A percentile compares a stretch with the other conserved stretches of the same genome.
These are phyloP conservation scores for Halcyon smyrnensis DNA, from an alignment of 2,797 vertebrate genomes.

Conservation along the genomic window DNA sequence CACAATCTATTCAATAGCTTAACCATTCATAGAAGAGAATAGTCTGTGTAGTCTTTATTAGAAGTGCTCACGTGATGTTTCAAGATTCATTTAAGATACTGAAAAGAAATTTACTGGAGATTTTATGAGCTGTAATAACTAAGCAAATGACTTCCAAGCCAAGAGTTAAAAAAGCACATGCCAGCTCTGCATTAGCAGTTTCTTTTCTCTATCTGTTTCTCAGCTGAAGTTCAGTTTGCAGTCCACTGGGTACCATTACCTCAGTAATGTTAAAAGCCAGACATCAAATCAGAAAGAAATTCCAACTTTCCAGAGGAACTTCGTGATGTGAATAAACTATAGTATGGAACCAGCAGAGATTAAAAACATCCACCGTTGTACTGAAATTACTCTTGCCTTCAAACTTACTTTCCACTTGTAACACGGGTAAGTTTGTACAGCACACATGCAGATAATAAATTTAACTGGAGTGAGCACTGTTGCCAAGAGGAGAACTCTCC, in stretches of 20 bases:
- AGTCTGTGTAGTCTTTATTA: conserved; percentile 30
- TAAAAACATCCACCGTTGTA: conserved; percentile 60
- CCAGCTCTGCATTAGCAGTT: conserved; percentile 50
- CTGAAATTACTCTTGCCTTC: conserved; percentile 28
- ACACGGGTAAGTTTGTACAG: neutral
- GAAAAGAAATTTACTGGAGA: conserved; percentile 56
- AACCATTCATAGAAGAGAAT: conserved; percentile 38
- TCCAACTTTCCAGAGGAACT: conserved; percentile 55
- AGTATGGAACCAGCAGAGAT: conserved; percentile 23
- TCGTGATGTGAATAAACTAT: neutral
- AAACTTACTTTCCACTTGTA: conserved; percentile 43
- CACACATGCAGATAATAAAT: conserved; percentile 33
- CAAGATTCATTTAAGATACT: conserved; percentile 55
- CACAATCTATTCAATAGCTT: neutral
- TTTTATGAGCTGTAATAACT: conserved; percentile 62
- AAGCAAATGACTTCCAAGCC: conserved; percentile 58
- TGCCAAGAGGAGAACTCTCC: conserved; percentile 29
- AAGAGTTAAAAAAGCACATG: conserved; percentile 42
- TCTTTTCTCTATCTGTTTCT: conserved; percentile 58
- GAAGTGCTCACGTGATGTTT: conserved; percentile 35
- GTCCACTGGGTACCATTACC: conserved; percentile 51
- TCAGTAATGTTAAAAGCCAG: conserved; percentile 44
- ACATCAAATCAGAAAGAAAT: conserved; percentile 51
- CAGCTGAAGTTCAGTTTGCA: conserved; percentile 56
- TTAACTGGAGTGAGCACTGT: neutral